Conservation (phyloP, 2,113 vertebrate species). For the Daubentonia madagascariensis region DNA sequence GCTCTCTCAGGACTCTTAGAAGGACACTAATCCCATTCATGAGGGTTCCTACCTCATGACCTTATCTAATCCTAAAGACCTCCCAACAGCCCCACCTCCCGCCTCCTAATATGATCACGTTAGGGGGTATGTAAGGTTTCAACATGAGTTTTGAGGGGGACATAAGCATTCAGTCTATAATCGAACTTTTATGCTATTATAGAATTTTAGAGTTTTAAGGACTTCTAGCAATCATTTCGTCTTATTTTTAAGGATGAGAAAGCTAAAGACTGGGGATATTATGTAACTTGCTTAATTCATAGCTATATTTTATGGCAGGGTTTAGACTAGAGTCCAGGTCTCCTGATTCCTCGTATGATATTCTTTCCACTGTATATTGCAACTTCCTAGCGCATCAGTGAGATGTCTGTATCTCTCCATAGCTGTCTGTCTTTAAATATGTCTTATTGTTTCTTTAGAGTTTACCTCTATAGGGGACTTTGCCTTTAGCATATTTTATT, state of each 20-base stretch:
- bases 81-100: neutral
- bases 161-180: neutral
- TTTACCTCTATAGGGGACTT: neutral
- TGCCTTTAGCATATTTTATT: neutral
- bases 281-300: neutral
- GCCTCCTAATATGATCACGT: neutral
- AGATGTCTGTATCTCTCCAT: neutral
- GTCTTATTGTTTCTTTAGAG: neutral
- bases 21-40: neutral
- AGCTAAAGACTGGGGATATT: neutral
- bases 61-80: neutral
- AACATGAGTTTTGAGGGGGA: neutral
- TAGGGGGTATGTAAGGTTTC: neutral
- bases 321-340: neutral
- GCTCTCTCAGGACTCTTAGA: neutral
- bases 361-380: neutral
- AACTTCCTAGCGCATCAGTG: neutral
- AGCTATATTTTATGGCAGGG: neutral
- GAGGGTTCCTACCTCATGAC: neutral
- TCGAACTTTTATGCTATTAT: neutral
- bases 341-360: neutral
- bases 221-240: neutral
- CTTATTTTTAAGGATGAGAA: conserved; percentile 19
- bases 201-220: neutral
- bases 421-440: neutral